Base-by-base conservation (phyloP, 2,888 invertebrate species). In the Ophioninae sp. region DNA sequence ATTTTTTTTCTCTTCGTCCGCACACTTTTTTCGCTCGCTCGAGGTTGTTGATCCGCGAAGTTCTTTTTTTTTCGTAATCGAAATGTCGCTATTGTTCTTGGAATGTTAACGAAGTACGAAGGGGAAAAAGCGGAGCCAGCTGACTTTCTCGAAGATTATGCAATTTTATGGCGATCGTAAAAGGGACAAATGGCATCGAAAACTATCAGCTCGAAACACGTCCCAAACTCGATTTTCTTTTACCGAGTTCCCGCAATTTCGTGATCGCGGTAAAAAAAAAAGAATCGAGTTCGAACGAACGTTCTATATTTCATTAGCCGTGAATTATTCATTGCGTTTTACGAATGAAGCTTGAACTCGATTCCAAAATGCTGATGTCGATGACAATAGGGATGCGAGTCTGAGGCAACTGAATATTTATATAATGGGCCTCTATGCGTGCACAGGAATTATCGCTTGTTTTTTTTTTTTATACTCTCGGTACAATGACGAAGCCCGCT, bases 401-500 rank as follows among this genome's bases (percentile, higher is more conserved):
- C 17, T 17, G 17, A 10, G 2, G 2, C 13, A 51, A 51, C 6
- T 41, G 51, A 51, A 51, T 51, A 6, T 51, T 30, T 30, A 30
- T 30, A 30, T 51, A 51, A 51, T 51, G 51, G 51, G 17, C 51
- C 13, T 51, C 17, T 10, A 17, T 51, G 51, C 0, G 51, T 13
- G 51, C 51, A 51, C 13, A 51, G 51, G 51, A 51, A 10, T 3
- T 51, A 51, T 17, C 51, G 17, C 17, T 51, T 17, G 51, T 0
- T 13, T 51, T 30, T 30, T 30, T 30, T 30, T 30, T 51, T 17
- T 17, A 51, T 5, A 51, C 13, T 3, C 30, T 59, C 73, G 23
- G 58, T 51, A 13, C 30, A 71, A 69, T 72, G 44, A 58, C 65
- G 74, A 78, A 67, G 74, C 65, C 81, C 81, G 81, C 71, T 81